These are phyloP conservation scores for Yponomeuta malinellus DNA, from an alignment of 2,888 invertebrate species.

Conservation along the genomic window DNA sequence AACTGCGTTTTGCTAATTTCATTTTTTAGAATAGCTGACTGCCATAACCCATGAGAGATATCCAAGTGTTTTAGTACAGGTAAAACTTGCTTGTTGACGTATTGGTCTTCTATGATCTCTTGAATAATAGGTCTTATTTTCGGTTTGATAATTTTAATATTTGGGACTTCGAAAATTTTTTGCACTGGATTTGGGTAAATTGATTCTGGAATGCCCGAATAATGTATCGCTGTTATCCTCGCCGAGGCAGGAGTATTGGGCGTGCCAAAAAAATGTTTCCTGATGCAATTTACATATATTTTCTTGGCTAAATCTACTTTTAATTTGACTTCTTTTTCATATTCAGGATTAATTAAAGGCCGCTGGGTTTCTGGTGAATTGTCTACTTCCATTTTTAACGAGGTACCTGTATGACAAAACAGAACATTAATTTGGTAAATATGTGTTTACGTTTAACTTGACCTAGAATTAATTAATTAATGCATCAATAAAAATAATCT, in stretches of 20 bases:
- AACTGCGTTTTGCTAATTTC: too few species aligned
- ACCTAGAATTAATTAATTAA: too few species aligned
- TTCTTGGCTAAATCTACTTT: background rate
- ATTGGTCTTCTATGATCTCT: background rate
- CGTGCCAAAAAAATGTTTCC: background rate
- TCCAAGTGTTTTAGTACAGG: background rate
- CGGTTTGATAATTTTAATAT: background rate
- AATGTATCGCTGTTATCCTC: background rate
- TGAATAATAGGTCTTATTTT: background rate
- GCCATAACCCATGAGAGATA: background rate
- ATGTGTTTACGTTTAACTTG: too few species aligned
- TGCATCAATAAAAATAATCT: too few species aligned
- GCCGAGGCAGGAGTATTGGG: background rate
- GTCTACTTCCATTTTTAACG: background rate
- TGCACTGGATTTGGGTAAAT: background rate
- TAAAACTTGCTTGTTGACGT: background rate
- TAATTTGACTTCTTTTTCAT: background rate
- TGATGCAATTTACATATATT: background rate
- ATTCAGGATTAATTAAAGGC: background rate
- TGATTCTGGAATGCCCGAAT: background rate
- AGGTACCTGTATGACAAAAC: background rate
- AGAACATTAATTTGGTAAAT: background rate
- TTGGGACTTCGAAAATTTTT: background rate
- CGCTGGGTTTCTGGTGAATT: background rate
- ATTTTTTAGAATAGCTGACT: too few species aligned